Base-by-base conservation (phyloP, 2,113 vertebrate species). In the Toxotes chatareus region DNA sequence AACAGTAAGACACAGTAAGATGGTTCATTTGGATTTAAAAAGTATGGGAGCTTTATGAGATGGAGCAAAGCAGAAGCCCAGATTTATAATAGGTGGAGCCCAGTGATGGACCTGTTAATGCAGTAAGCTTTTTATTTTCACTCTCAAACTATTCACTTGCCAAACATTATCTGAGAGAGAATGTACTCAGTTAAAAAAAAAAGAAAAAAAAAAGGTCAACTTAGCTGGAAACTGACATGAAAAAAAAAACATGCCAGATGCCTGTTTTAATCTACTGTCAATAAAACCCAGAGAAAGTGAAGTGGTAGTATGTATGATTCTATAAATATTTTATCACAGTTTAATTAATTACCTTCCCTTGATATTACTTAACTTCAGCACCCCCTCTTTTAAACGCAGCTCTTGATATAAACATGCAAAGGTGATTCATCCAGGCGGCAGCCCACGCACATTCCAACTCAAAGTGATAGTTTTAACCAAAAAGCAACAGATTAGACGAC, bases 401-500 rank as follows among this genome's bases (percentile, higher is more conserved):
- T 66, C 56, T 75, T 57, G 62, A 79, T 67, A 77, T 76, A 70
- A 79, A 71, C 68, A 70, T 34, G 47, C 59, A 75, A 67, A 78
- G 56, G 72, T 90, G 85, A 91, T 53, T 91, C 87, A 89, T 82
- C 73, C 14, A 1, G 76, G 61, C 21, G 8, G 59, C 84, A 62
- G 55, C 90, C 88, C 84, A 87, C 83, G n/a, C 72, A 75, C 21
- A 14, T 60, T 80, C 68, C 34, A 75, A 73, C 65, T 73, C 68
- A 74, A 60, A 89, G 31, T 57, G 60, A 69, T 63, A 38, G 34
- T 71, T 64, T 73, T 34, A 49, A 23, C 23, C 46, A 70, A 59
- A 73, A 31, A 67, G 63, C 19, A 70, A 32, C 65, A 70, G 21
- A 77, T 73, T 14, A 36, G 84, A 70, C 1, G 10, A 49, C 73